These are phyloP conservation scores for Murina feae DNA, from an alignment of 2,113 vertebrate genomes.

Conservation along the genomic window DNA sequence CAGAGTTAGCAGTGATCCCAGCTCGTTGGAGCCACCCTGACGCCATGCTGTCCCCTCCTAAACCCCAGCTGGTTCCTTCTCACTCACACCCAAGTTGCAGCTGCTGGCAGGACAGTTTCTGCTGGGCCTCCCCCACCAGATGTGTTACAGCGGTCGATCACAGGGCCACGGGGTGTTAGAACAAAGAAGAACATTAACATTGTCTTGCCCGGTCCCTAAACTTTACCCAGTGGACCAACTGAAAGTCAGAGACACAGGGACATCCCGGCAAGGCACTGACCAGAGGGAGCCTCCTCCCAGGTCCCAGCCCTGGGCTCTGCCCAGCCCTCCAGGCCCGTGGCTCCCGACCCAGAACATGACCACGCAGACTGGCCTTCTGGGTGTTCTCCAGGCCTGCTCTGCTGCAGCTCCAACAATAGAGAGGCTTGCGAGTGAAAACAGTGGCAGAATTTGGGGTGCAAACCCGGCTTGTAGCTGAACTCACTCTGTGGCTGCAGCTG, in stretches of 20 bases:
- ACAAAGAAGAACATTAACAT: background rate
- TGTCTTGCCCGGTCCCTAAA: background rate
- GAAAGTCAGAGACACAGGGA: background rate
- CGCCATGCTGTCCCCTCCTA: background rate
- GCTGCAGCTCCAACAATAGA: background rate
- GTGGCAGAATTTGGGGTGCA: background rate
- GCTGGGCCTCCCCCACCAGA: background rate
- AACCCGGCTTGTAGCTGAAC: background rate
- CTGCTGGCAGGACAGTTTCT: rapidly evolving
- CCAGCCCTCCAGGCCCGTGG: too few species aligned
- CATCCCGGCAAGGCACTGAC: rapidly evolving
- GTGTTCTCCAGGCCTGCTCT: background rate
- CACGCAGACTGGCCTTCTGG: too few species aligned
- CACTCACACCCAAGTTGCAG: rapidly evolving
- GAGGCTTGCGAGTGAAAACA: background rate
- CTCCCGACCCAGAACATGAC: too few species aligned
- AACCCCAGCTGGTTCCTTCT: background rate
- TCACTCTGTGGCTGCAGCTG: background rate
- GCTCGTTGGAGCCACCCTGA: background rate
- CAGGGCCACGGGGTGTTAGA: background rate
- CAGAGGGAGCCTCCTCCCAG: rapidly evolving
- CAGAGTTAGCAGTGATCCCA: background rate
- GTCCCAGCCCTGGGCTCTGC: background rate
- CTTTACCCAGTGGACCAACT: background rate
- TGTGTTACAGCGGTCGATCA: background rate